Evolutionary conservation across 2,113 vertebrate species (phyloP).

Genomic region (Leptobrachium leishanense): DNA sequence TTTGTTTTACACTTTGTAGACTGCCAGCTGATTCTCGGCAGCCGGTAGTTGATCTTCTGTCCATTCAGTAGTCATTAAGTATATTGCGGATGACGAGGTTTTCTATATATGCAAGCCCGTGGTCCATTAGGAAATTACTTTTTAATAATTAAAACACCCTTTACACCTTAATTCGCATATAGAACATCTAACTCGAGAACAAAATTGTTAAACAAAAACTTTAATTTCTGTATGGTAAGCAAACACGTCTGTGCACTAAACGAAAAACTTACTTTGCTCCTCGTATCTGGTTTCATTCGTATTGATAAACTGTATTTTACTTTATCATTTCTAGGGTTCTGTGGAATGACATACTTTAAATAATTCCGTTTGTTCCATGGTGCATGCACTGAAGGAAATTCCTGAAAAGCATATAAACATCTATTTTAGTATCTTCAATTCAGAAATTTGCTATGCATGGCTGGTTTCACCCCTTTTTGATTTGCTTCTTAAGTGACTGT

Average conservation of each 20-base stretch:
- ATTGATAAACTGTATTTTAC: no score
- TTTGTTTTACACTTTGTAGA: no score
- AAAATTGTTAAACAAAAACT: no score
- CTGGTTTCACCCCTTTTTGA: slow-evolving; percentile 38
- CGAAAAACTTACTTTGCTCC: no score
- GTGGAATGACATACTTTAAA: background rate
- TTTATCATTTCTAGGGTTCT: no score
- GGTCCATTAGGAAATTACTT: background rate
- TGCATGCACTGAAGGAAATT: slow-evolving; percentile 20
- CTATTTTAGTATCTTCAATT: no score
- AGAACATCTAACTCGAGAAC: no score
- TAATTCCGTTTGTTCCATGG: background rate
- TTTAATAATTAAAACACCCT: background rate
- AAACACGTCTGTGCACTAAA: no score
- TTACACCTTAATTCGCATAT: background rate
- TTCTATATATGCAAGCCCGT: background rate
- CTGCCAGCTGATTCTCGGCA: no score
- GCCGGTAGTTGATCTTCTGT: background rate
- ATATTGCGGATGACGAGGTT: background rate
- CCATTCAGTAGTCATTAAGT: background rate
- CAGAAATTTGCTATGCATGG: slow-evolving; percentile 41
- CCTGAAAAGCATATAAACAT: background rate
- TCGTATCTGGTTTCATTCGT: no score
- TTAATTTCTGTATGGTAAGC: no score
- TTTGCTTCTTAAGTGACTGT: slow-evolving; percentile 62